Conservation (phyloP, 2,113 vertebrate species). For the Plestiodon gilberti region DNA sequence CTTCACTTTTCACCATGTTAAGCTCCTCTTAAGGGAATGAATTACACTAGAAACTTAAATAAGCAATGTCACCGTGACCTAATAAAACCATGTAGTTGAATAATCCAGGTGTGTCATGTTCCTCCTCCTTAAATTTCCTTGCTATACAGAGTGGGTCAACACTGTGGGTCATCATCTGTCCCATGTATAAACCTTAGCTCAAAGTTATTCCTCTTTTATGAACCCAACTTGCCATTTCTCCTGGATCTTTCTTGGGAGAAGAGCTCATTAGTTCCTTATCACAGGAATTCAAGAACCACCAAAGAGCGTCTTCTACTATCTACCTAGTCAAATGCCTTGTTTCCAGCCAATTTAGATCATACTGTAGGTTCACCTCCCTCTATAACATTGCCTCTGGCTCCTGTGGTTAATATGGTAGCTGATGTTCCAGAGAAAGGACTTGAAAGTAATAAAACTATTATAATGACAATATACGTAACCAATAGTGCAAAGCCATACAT, state of each 20-base stretch:
- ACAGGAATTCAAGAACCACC: neutral
- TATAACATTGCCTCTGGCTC: neutral
- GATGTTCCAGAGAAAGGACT: conserved; percentile 24
- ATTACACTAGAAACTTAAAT: conserved; percentile 2
- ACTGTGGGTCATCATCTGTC: neutral
- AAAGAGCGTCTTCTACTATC: neutral
- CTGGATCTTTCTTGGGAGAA: neutral
- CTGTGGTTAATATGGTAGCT: neutral
- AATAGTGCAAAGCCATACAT: neutral
- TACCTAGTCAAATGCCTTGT: neutral
- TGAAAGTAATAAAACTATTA: conserved; percentile 3
- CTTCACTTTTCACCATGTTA: conserved; percentile 39
- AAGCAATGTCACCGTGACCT: conserved; percentile 18
- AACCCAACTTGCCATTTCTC: neutral
- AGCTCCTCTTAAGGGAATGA: neutral
- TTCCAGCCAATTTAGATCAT: neutral
- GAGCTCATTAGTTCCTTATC: neutral
- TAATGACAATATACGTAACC: conserved; percentile 35
- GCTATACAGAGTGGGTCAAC: neutral
- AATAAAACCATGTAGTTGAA: neutral
- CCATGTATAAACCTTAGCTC: neutral
- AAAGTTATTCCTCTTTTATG: neutral
- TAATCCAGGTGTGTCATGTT: neutral
- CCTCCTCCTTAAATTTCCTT: neutral
- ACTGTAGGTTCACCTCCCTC: neutral